phyloP scores from a whole-genome alignment of 2,888 invertebrate genomes.

The Macroteleia sp. region DNA sequence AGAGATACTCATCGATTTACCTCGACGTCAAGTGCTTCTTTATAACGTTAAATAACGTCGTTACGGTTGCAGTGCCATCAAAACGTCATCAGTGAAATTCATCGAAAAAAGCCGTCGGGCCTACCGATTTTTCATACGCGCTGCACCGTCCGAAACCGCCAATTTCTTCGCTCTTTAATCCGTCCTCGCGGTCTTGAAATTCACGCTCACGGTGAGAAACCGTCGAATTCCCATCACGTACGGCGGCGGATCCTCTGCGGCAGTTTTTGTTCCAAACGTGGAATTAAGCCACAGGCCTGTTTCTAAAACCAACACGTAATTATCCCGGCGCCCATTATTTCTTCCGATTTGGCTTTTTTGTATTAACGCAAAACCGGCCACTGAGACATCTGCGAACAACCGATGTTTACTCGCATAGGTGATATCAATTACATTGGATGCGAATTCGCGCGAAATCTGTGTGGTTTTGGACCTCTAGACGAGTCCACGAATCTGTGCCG shows the following conservation, averaged over 20 bases:
- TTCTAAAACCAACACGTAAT: constrained; percentile 84
- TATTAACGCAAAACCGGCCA: constrained; percentile 39
- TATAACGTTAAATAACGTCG: no score
- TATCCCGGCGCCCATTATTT: constrained; percentile 80
- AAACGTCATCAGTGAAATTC: constrained; percentile 24
- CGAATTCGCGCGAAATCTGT: constrained; percentile 13
- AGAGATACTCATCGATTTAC: background rate
- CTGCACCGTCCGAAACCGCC: constrained; percentile 25
- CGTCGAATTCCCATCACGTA: constrained; percentile 68
- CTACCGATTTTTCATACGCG: constrained; percentile 34
- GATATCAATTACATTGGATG: constrained; percentile 81
- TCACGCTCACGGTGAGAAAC: constrained; percentile 60
- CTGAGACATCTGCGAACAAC: constrained; percentile 67
- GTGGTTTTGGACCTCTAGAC: constrained; percentile 35
- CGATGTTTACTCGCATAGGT: constrained; percentile 82
- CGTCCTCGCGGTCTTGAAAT: constrained; percentile 55
- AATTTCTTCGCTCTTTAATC: constrained; percentile 46
- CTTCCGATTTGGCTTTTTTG: constrained; percentile 62
- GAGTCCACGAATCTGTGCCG: constrained; percentile 40
- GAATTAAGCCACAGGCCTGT: constrained; percentile 79
- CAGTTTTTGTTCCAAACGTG: constrained; percentile 70
- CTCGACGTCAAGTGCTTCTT: background rate
- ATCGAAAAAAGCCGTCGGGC: constrained; percentile 18
- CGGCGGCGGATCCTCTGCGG: constrained; percentile 40
- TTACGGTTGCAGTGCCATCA: constrained; percentile 16